phyloP scores from a whole-genome alignment of 2,113 vertebrate genomes.

The Lasiurus borealis region DNA sequence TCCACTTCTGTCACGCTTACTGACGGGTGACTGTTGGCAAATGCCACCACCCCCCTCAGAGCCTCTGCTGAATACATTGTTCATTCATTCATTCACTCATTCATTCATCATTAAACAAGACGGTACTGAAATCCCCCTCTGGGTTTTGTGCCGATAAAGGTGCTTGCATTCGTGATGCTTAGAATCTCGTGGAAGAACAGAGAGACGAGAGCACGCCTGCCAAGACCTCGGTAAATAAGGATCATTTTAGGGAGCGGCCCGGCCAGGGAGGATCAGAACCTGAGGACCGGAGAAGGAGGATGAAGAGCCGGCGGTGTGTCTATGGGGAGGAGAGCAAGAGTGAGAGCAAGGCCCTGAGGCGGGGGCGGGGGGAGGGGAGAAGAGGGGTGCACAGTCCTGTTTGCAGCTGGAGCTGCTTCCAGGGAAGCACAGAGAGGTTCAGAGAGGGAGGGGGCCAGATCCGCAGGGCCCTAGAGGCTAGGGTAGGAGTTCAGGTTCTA shows the following conservation, averaged over 20 bases:
- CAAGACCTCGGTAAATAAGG: not conserved
- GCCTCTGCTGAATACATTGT: not conserved
- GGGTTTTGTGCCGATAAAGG: not conserved
- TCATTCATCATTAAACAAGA: not conserved
- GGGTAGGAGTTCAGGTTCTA: not conserved
- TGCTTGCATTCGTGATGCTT: accelerated
- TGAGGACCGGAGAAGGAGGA: not conserved
- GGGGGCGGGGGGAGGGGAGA: no score
- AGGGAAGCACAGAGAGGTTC: no score
- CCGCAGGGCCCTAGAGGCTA: not conserved
- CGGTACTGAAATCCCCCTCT: not conserved
- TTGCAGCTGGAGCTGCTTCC: not conserved
- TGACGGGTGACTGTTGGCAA: not conserved
- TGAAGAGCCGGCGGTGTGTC: no score
- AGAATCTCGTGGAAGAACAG: not conserved
- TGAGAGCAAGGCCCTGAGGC: no score
- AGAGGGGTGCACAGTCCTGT: not conserved
- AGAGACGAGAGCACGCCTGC: not conserved
- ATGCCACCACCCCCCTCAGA: not conserved
- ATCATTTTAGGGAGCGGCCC: not conserved
- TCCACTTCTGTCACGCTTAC: not conserved
- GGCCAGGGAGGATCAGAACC: not conserved
- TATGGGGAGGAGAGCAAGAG: not conserved
- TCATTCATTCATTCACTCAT: not conserved
- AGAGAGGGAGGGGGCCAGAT: not conserved